Conservation (phyloP, 2,113 vertebrate genomes). For the Microtus montanus region DNA sequence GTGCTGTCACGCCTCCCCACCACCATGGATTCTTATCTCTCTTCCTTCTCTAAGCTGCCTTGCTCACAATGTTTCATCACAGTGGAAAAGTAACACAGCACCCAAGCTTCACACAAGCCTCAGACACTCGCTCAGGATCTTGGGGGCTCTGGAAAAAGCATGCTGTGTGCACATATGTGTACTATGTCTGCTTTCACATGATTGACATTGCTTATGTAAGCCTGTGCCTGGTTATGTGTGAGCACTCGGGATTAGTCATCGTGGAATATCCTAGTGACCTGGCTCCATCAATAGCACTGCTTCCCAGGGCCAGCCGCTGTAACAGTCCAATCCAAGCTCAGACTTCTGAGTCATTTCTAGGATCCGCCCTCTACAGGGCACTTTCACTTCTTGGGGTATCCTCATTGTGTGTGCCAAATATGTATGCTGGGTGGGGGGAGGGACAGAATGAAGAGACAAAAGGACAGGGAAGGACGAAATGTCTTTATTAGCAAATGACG, state of each 20-base stretch:
- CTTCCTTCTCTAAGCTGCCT: not conserved
- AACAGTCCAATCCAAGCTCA: fast-evolving
- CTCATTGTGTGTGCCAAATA: fast-evolving
- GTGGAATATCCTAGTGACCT: not conserved
- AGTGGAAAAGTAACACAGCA: not conserved
- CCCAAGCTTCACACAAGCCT: not conserved
- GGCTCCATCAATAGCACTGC: not conserved
- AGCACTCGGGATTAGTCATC: no score
- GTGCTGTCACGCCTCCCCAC: not conserved
- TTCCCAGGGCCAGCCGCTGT: not conserved
- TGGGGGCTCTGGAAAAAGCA: not conserved
- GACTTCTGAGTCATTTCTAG: not conserved
- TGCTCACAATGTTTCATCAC: not conserved
- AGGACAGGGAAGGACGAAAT: not conserved
- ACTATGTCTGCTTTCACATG: no score
- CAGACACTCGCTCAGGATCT: not conserved
- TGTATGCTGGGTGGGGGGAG: no score
- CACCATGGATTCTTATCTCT: no score
- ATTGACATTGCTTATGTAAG: fast-evolving
- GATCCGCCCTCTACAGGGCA: not conserved
- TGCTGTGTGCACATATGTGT: no score
- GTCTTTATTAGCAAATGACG: not conserved
- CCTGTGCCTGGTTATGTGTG: no score
- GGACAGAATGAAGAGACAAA: not conserved
- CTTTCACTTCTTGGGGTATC: not conserved